These are phyloP conservation scores for Neoscelio sp. DNA, from an alignment of 2,888 invertebrate genomes.

Conservation along the genomic window DNA sequence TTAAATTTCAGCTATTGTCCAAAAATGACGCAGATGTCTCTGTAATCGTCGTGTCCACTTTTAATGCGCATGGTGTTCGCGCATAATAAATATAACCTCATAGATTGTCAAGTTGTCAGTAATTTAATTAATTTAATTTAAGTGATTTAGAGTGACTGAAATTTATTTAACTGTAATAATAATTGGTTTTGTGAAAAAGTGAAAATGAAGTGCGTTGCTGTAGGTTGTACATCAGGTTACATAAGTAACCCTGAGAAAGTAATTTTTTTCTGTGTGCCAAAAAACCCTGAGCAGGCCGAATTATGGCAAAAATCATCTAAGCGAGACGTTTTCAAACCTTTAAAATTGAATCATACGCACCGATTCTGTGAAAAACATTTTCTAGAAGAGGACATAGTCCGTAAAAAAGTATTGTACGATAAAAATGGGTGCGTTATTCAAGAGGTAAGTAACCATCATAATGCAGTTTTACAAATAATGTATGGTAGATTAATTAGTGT, in stretches of 20 bases:
- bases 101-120: background rate
- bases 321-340: conserved; percentile 7
- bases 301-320: conserved; percentile 5
- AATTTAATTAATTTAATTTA: background rate
- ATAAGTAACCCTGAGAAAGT: conserved; percentile 23
- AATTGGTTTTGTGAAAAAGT: too few species aligned
- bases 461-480: too few species aligned
- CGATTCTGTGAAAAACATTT: conserved; percentile 36
- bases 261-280: conserved; percentile 28
- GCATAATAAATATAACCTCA: background rate
- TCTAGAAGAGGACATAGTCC: conserved; percentile 19
- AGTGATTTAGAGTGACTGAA: background rate
- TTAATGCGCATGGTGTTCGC: background rate
- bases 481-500: background rate
- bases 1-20: too few species aligned
- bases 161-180: too few species aligned
- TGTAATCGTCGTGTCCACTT: too few species aligned
- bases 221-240: conserved; percentile 37
- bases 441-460: conserved; percentile 31
- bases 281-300: conserved; percentile 1
- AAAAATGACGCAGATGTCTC: too few species aligned
- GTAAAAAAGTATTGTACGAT: conserved; percentile 25
- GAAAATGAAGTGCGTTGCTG: conserved; percentile 6
- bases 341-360: conserved; percentile 7
- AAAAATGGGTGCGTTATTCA: conserved; percentile 15